Base-by-base conservation (phyloP, 1,140 invertebrate genomes). In the Halictus rubicundus region DNA sequence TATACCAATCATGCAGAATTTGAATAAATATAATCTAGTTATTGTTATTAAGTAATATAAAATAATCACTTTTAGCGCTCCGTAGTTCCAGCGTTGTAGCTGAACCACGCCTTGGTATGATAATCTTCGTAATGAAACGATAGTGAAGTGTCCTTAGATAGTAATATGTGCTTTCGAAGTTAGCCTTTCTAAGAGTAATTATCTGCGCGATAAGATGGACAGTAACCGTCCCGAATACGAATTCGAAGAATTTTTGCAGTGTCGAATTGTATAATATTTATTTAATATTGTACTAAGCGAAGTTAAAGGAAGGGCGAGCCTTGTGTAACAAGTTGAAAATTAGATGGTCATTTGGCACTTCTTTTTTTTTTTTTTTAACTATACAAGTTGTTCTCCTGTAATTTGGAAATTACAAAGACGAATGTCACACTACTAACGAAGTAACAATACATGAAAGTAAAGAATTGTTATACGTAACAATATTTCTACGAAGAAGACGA, bases 141-240 rank as follows among this genome's bases (percentile, higher is more conserved):
- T 90, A 91, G 87, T 83, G 85, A 91, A 92, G 91, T 92, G 91
- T 74, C 89, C 90, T 92, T 92, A 92, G 90, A 87, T 89, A 88
- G 82, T 87, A 85, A 89, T 77, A 82, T 37, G 89, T 90, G 89
- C 90, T 92, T 91, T 91, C 78, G 68, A 87, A 68, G 42, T 78
- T 88, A 84, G 87, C 84, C 83, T 88, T 88, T 49, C 25, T 66
- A 76, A 32, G 63, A 61, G 54, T 83, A 81, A 75, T 60, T 79
- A 57, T 64, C 5, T 54, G 19, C 49, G 16, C 42, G 39, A 19
- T 25, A 10, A 12, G 23, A 52, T 68, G 63, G 52, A 59, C 68
- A 60, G n/a, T 57, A 75, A 75, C 49, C 73, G 73, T 75, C 73
- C 73, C 27, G 3, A 14, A 42, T 2, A 23, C 6, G 21, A 64